These are phyloP conservation scores for Pegea sp. DNA, from an alignment of 23 tunicate species.

Conservation along the genomic window DNA sequence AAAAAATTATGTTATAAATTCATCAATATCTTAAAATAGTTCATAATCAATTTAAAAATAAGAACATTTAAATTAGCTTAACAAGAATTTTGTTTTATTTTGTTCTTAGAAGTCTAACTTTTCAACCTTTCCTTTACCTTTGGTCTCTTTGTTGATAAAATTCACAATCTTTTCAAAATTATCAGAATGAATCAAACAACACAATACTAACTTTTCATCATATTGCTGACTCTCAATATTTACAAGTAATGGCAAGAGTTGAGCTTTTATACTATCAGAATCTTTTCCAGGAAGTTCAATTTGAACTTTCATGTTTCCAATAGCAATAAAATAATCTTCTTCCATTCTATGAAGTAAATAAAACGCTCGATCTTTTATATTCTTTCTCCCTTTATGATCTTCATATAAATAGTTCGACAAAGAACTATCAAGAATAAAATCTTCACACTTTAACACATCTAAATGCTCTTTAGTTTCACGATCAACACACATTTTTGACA, in stretches of 20 bases:
- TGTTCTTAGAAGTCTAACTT: constrained; percentile 64
- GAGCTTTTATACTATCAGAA: constrained; percentile 47
- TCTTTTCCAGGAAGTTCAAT: constrained; percentile 61
- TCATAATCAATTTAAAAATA: too few species aligned
- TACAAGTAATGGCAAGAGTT: constrained; percentile 23
- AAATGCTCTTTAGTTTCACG: constrained; percentile 76
- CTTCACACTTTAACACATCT: too few species aligned
- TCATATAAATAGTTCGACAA: too few species aligned
- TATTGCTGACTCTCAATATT: constrained; percentile 62
- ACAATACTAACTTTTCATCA: constrained; percentile 46
- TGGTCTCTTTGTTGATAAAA: constrained; percentile 46
- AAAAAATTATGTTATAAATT: neutral
- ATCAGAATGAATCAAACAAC: constrained; percentile 71
- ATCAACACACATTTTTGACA: constrained; percentile 91
- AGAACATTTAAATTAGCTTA: too few species aligned
- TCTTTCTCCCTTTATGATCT: constrained; percentile 85
- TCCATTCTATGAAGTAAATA: constrained; percentile 70
- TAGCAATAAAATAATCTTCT: constrained; percentile 72
- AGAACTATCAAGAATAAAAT: too few species aligned
- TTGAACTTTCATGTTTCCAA: constrained; percentile 65
- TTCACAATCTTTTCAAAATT: constrained; percentile 66
- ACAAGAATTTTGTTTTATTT: too few species aligned
- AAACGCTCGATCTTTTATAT: constrained; percentile 84
- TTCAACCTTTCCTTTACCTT: constrained; percentile 81
- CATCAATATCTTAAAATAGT: neutral